Base-by-base conservation (phyloP, 2,888 invertebrate species). In the Chelonus formosanus region DNA sequence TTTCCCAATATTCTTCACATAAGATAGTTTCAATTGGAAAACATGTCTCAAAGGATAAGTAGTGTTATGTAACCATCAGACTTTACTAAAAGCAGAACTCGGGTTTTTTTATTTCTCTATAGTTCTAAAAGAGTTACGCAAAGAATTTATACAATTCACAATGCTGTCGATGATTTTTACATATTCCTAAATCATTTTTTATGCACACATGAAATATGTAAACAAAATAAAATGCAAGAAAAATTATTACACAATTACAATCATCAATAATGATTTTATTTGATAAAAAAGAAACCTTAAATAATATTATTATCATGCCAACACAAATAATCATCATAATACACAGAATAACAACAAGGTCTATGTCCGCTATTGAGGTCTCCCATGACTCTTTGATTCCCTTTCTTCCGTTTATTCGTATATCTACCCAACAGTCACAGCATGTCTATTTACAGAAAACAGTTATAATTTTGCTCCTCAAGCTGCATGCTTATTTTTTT, bases 351-450 rank as follows among this genome's bases (percentile, higher is more conserved):
- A 63, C 58, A 52, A 55, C 61, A 70, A 67, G 75, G 74, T 72
- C 75, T 76, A 74, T 70, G 75, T 65, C 76, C 75, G 74, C 73
- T 73, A 74, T 76, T 71, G 69, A 72, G 72, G 73, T 76, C 74
- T 75, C 63, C 59, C 69, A 70, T 70, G 65, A 70, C 71, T 68
- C 71, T 63, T 64, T 63, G 68, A 71, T 70, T 70, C 68, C 67
- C 65, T 71, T 70, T 68, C 59, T 67, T 65, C 63, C 64, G 63
- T 65, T 53, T 54, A 57, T 69, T 57, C 63, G 31, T 56, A 52
- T 60, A 58, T 61, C 58, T 55, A 66, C 63, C 59, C 44, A 48
- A 48, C 63, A 54, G 57, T 70, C 20, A 20, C 20, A 20, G 20
- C 56, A 59, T 67, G 40, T 34, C 43, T 34, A 43, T 67, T 64